A percentile compares a stretch with the other conserved stretches of the same genome.
These are phyloP conservation scores for Trematocara nigrifrons DNA, from an alignment of 2,113 vertebrate species.

Conservation along the genomic window DNA sequence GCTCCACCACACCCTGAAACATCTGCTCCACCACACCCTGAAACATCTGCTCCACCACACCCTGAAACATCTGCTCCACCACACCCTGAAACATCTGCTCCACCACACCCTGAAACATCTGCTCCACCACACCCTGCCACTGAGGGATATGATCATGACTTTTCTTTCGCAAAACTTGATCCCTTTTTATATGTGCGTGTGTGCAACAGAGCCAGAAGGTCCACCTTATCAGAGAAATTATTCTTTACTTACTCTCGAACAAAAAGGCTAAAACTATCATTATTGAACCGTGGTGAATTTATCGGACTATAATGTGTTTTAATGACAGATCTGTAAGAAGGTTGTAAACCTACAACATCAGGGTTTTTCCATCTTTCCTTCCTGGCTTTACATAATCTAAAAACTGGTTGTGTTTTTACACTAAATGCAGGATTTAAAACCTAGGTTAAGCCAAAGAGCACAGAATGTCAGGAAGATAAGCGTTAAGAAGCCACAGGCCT, in stretches of 20 bases:
- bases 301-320: not conserved
- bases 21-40: too few species aligned
- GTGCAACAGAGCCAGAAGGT: not conserved
- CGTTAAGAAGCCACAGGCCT: not conserved
- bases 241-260: not conserved
- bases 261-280: not conserved
- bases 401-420: not conserved
- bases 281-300: not conserved
- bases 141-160: not conserved
- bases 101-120: not conserved
- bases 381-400: not conserved
- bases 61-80: too few species aligned
- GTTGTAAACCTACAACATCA: not conserved
- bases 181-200: not conserved
- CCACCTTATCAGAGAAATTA: not conserved
- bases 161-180: not conserved
- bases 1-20: not conserved
- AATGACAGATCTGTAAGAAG: not conserved
- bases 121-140: not conserved
- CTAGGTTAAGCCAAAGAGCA: not conserved
- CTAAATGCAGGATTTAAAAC: not conserved
- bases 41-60: not conserved
- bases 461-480: not conserved
- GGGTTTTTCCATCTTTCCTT: not conserved
- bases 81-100: too few species aligned